Conservation (phyloP, 2,113 vertebrate species). For the Brachyhypopomus occidentalis region DNA sequence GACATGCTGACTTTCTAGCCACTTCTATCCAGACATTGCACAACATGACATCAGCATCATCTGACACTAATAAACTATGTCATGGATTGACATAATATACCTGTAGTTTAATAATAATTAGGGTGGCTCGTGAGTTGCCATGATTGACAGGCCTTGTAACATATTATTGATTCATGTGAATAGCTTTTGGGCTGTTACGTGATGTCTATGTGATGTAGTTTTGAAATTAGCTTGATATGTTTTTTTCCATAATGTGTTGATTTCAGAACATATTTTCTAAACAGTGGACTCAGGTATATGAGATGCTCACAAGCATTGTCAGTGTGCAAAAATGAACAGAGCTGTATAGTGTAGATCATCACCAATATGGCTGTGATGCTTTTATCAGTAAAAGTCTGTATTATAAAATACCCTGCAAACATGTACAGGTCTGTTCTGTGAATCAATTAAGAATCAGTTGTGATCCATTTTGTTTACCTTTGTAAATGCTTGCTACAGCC, state of each 20-base stretch:
- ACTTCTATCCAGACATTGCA: too few species aligned
- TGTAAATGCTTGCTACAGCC: neutral
- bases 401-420: neutral
- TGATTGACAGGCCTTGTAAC: too few species aligned
- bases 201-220: neutral
- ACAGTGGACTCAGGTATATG: neutral
- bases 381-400: neutral
- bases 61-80: too few species aligned
- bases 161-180: too few species aligned
- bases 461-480: neutral
- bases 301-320: neutral
- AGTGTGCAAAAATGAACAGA: neutral
- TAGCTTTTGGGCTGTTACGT: neutral
- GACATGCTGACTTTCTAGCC: too few species aligned
- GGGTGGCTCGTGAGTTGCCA: too few species aligned
- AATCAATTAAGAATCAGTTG: too few species aligned
- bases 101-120: too few species aligned
- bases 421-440: too few species aligned
- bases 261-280: neutral
- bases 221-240: neutral
- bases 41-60: too few species aligned
- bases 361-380: neutral
- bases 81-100: too few species aligned
- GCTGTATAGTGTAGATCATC: neutral
- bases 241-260: neutral